Conservation (phyloP, 2,888 invertebrate genomes). For the Drosophila neonasuta region DNA sequence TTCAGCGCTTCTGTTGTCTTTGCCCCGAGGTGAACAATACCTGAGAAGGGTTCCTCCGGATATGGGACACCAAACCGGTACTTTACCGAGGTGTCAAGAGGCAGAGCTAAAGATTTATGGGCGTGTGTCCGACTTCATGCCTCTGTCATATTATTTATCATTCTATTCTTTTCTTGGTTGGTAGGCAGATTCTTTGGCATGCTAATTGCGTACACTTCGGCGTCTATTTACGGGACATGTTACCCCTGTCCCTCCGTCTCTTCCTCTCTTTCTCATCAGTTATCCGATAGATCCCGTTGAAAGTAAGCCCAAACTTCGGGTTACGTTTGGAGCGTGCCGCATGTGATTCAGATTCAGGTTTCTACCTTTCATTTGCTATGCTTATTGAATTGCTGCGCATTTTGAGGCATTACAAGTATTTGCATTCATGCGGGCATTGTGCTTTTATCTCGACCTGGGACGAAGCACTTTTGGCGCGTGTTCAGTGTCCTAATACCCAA, state of each 20-base stretch:
- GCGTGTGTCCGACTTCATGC: conserved; percentile 49
- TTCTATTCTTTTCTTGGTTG: conserved; percentile 10
- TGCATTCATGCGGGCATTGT: conserved; percentile 73
- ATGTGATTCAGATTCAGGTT: conserved; percentile 66
- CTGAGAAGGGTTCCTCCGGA: conserved; percentile 62
- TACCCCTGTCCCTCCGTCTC: not conserved
- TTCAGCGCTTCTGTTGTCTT: conserved; percentile 46
- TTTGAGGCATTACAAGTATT: conserved; percentile 46
- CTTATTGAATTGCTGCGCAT: conserved; percentile 66
- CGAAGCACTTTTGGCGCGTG: conserved; percentile 60
- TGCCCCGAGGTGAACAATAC: conserved; percentile 23
- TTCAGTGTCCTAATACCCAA: conserved; percentile 71
- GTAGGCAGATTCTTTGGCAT: conserved; percentile 52
- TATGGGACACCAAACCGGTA: conserved; percentile 55
- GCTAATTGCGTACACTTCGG: conserved; percentile 62
- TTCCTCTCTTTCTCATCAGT: conserved; percentile 9
- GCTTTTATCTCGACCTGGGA: conserved; percentile 55
- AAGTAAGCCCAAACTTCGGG: conserved; percentile 42
- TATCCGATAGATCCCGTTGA: conserved; percentile 28
- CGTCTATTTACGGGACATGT: conserved; percentile 63
- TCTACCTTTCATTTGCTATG: conserved; percentile 54
- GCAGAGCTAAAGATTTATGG: conserved; percentile 67
- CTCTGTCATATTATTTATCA: conserved; percentile 60
- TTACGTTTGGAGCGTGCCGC: conserved; percentile 74
- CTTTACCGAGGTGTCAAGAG: conserved; percentile 43